These are phyloP conservation scores for Alexandromys fortis DNA, from an alignment of 2,113 vertebrate genomes.

Conservation along the genomic window DNA sequence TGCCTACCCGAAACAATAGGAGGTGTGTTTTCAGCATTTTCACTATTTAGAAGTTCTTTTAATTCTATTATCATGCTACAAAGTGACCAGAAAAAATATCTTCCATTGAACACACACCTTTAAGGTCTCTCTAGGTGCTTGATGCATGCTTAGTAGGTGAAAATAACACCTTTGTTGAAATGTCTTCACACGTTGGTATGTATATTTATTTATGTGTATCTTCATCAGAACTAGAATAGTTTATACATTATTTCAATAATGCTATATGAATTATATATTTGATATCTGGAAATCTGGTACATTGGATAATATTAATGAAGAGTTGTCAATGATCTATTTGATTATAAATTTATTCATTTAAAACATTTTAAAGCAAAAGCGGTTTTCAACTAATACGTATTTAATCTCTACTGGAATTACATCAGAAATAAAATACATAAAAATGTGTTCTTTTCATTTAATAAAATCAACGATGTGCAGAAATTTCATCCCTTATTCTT, in stretches of 20 bases:
- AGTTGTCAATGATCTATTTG: background rate
- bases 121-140: background rate
- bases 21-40: background rate
- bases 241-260: background rate
- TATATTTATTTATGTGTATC: background rate
- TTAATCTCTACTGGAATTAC: conserved; percentile 59
- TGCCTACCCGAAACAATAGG: background rate
- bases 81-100: background rate
- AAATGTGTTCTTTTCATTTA: conserved; percentile 76
- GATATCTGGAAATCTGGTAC: conserved; percentile 33
- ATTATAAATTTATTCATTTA: background rate
- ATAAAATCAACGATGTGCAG: conserved; percentile 69
- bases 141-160: conserved; percentile 10
- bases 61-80: background rate
- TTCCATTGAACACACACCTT: background rate
- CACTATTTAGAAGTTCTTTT: background rate
- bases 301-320: conserved; percentile 38
- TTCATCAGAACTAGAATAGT: conserved; percentile 16
- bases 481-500: conserved; percentile 52
- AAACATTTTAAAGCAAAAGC: conserved; percentile 35
- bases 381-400: conserved; percentile 46
- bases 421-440: conserved; percentile 55
- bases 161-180: conserved; percentile 16
- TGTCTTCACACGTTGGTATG: background rate
- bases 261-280: conserved; percentile 44